Conservation (phyloP, 2,888 invertebrate species). For the Odontocolon sp. region DNA sequence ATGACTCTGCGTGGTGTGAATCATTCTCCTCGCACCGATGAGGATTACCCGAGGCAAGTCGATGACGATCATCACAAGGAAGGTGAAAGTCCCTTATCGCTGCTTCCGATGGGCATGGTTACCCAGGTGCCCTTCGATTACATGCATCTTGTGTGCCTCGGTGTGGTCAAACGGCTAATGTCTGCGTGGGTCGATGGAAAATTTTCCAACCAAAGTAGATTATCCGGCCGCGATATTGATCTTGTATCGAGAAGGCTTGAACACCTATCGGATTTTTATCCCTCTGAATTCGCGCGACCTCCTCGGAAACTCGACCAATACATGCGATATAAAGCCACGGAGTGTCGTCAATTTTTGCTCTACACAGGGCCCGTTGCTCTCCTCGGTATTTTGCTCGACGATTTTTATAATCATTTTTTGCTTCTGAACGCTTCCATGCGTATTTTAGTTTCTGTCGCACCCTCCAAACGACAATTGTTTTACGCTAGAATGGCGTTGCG, state of each 20-base stretch:
- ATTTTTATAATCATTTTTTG: slow-evolving; percentile 46
- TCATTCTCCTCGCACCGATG: slow-evolving; percentile 48
- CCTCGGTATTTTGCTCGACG: slow-evolving; percentile 22
- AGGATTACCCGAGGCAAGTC: slow-evolving; percentile 46
- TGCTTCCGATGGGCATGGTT: slow-evolving; percentile 38
- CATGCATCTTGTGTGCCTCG: slow-evolving; percentile 53
- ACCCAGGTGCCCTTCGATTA: slow-evolving; percentile 46
- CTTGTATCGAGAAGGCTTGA: slow-evolving; percentile 40
- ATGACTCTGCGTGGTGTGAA: slow-evolving; percentile 44
- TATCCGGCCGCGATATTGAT: slow-evolving; percentile 11
- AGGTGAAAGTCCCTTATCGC: no score
- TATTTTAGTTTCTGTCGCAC: not conserved
- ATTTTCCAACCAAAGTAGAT: not conserved
- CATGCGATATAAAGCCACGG: slow-evolving; percentile 62
- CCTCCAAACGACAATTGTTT: not conserved
- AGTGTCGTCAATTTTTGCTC: slow-evolving; percentile 63
- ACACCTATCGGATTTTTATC: slow-evolving; percentile 2
- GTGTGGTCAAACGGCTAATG: slow-evolving; percentile 28
- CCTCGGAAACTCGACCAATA: slow-evolving; percentile 12
- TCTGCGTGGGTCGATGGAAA: slow-evolving; percentile 4
- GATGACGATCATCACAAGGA: slow-evolving; percentile 58
- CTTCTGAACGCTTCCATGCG: slow-evolving; percentile 37
- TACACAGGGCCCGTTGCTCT: slow-evolving; percentile 63
- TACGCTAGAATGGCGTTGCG: not conserved
- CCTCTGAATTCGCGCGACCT: slow-evolving; percentile 25